These are phyloP conservation scores for Sarcophilus harrisii DNA, from an alignment of 2,797 vertebrate genomes.

Conservation along the genomic window DNA sequence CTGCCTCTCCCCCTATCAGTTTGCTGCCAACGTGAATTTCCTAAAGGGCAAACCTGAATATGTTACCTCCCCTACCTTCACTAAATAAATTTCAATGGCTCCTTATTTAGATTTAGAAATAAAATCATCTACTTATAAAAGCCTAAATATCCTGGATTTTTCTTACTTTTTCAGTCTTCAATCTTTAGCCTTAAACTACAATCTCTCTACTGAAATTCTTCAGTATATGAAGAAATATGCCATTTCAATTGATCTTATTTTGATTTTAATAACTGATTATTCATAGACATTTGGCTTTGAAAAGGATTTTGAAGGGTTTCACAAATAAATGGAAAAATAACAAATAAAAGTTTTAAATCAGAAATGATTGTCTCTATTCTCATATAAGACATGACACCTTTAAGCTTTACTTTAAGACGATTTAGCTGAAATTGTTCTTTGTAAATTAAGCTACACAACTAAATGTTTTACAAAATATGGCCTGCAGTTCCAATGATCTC, in stretches of 20 bases:
- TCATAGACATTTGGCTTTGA: neutral
- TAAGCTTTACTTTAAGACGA: neutral
- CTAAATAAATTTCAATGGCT: neutral
- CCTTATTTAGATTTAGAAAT: neutral
- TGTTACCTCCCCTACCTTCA: neutral
- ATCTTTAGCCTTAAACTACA: neutral
- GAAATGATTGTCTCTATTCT: too few species aligned
- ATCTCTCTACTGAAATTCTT: too few species aligned
- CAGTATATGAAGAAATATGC: too few species aligned
- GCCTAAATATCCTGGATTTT: neutral
- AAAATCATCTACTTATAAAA: neutral
- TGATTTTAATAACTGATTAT: neutral
- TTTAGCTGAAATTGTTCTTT: neutral
- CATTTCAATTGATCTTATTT: conserved; percentile 9
- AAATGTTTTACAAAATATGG: neutral
- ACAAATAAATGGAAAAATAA: conserved; percentile 1
- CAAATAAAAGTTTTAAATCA: neutral
- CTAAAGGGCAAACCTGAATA: neutral
- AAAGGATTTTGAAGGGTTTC: neutral
- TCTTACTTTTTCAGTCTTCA: neutral
- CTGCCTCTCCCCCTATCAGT: neutral
- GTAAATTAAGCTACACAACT: neutral
- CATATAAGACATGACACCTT: too few species aligned
- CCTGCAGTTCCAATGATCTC: neutral
- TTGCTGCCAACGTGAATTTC: neutral